Evolutionary conservation across 2,113 vertebrate genomes (phyloP).

Genomic region (human): GRCh38 chr2:185083501-185084000

Average conservation of each 20-base stretch:
- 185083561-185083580: neutral
- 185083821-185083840: neutral
- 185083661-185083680: neutral
- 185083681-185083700: neutral
- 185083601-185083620: neutral
- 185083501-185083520: neutral
- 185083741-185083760: neutral
- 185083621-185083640: neutral
- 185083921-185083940: neutral
- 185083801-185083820: neutral
- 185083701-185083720: neutral
- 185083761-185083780: neutral
- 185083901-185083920: neutral
- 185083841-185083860: neutral
- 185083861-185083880: neutral
- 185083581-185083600: neutral
- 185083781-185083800: neutral
- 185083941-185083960: neutral
- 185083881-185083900: neutral
- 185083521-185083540: neutral
- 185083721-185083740: neutral
- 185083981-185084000: neutral
- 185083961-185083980: neutral
- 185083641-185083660: neutral
- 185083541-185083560: neutral